Conservation (phyloP, 1,140 invertebrate genomes). For the Brachionus plicatilis region DNA sequence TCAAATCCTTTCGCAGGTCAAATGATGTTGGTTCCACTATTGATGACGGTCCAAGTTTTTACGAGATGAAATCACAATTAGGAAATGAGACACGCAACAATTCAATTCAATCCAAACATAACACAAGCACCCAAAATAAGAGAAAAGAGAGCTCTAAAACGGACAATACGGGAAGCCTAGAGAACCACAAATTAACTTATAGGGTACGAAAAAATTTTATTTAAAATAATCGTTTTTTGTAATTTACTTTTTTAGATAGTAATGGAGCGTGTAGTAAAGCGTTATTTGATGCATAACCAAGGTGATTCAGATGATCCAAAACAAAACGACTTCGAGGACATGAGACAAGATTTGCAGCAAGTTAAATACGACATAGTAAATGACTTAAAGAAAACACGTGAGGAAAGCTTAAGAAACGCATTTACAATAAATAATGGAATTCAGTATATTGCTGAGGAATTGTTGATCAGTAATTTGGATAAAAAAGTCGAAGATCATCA, state of each 20-base stretch:
- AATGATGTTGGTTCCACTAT: background rate
- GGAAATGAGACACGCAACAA: background rate
- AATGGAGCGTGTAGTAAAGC: slow-evolving; percentile 34
- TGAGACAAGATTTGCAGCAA: slow-evolving; percentile 27
- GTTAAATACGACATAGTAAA: slow-evolving; percentile 28
- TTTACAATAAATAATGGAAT: slow-evolving; percentile 21
- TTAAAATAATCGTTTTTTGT: background rate
- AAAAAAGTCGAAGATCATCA: background rate
- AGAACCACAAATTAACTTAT: slow-evolving; percentile 23
- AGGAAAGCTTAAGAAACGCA: background rate
- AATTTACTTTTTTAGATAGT: slow-evolving; percentile 1
- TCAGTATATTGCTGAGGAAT: slow-evolving; percentile 9
- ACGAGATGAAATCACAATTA: slow-evolving; percentile 13
- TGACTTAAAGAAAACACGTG: background rate
- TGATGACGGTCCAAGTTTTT: background rate
- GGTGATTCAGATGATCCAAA: slow-evolving; percentile 37
- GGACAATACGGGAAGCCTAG: background rate
- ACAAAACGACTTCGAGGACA: slow-evolving; percentile 32
- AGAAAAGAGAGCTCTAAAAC: background rate
- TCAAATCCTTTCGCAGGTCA: background rate
- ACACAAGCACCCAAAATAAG: background rate
- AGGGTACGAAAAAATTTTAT: background rate
- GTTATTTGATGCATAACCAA: slow-evolving; percentile 40
- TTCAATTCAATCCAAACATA: background rate
- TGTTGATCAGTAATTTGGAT: background rate